Evolutionary conservation across 2,888 invertebrate genomes (phyloP).

Genomic region (Dasypolia templi): DNA sequence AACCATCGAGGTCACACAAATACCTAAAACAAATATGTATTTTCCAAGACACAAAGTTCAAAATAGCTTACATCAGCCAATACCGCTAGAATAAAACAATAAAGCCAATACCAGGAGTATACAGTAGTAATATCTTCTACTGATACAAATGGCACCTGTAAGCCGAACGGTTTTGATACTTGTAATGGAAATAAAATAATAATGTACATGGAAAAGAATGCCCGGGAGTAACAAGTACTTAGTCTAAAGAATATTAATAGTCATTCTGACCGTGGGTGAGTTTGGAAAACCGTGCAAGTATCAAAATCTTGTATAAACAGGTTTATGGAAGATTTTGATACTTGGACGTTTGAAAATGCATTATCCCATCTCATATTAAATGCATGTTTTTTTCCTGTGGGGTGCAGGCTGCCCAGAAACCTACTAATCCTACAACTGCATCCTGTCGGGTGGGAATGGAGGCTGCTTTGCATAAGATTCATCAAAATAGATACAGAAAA

Average conservation of each 20-base stretch:
- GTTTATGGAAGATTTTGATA: not conserved
- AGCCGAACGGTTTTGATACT: conserved; percentile 45
- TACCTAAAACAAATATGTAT: conserved; percentile 6
- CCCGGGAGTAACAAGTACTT: rapidly evolving
- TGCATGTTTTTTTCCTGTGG: no score
- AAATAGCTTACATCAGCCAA: conserved; percentile 26
- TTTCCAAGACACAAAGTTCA: conserved; percentile 8
- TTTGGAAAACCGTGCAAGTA: no score
- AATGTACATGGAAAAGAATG: not conserved
- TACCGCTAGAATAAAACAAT: conserved; percentile 44
- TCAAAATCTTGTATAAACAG: no score
- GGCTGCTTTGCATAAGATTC: no score
- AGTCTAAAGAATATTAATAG: no score
- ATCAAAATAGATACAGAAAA: not conserved
- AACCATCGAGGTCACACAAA: conserved; percentile 12
- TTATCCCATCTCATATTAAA: no score
- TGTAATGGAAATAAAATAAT: conserved; percentile 17
- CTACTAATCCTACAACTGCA: no score
- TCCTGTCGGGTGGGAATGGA: no score
- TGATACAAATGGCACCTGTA: conserved; percentile 26
- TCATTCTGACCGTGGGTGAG: no score
- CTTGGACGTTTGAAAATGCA: no score
- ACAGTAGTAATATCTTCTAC: conserved; percentile 43
- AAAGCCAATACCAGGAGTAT: conserved; percentile 35
- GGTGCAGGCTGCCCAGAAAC: no score